These are phyloP conservation scores for Archilochus colubris DNA, from an alignment of 2,113 vertebrate genomes.

Conservation along the genomic window DNA sequence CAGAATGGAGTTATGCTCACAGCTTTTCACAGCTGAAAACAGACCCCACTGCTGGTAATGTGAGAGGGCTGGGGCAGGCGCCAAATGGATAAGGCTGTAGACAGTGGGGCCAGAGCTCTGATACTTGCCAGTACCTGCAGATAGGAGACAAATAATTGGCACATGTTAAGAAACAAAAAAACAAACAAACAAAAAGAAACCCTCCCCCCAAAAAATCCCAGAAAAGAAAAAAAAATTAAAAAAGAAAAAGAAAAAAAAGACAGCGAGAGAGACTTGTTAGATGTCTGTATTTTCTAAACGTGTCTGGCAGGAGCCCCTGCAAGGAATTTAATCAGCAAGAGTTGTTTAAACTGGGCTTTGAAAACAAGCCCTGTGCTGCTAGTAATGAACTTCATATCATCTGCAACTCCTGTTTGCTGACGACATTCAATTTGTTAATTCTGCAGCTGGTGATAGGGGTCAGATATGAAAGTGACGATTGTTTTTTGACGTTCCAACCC, in stretches of 20 bases:
- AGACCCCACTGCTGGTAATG: constrained; percentile 74
- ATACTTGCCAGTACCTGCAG: constrained; percentile 85
- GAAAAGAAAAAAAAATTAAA: background rate
- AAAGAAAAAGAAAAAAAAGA: background rate
- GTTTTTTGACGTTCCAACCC: constrained; percentile 81
- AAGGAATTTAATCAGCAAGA: constrained; percentile 87
- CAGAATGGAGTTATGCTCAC: constrained; percentile 57
- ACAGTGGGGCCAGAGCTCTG: constrained; percentile 77
- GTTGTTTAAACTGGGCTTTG: constrained; percentile 81
- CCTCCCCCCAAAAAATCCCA: too few species aligned
- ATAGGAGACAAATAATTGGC: constrained; percentile 83
- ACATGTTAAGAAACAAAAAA: constrained; percentile 76
- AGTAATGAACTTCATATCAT: constrained; percentile 81
- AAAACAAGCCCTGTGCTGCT: constrained; percentile 74
- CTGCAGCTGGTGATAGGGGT: constrained; percentile 84
- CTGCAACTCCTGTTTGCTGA: constrained; percentile 84
- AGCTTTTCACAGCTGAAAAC: constrained; percentile 78
- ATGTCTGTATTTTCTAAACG: constrained; percentile 79
- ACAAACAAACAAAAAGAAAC: background rate
- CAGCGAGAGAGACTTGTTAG: constrained; percentile 65
- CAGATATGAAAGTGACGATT: constrained; percentile 85
- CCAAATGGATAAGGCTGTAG: constrained; percentile 84
- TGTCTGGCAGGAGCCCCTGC: constrained; percentile 79
- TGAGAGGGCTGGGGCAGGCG: constrained; percentile 81
- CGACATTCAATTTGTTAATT: constrained; percentile 88